Conservation (phyloP, 2,113 vertebrate genomes). For the Spermophilus dauricus region DNA sequence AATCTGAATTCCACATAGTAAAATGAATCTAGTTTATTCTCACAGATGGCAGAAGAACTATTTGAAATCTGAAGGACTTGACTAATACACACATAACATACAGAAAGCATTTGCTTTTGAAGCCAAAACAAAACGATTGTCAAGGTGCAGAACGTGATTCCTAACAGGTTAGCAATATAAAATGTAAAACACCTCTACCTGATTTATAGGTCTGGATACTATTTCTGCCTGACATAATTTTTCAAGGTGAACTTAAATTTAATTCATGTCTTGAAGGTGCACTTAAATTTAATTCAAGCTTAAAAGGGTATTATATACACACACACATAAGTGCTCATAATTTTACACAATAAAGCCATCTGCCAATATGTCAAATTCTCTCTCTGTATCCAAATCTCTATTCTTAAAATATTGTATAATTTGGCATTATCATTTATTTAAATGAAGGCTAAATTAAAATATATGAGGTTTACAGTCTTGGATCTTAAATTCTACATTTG, state of each 20-base stretch:
- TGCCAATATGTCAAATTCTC: neutral
- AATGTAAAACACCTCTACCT: neutral
- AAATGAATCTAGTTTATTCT: neutral
- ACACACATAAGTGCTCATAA: neutral
- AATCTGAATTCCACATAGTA: neutral
- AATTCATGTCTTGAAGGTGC: neutral
- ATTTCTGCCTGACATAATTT: neutral
- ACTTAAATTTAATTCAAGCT: neutral
- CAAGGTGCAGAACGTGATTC: neutral
- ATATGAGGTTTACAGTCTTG: neutral
- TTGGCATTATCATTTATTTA: constrained; percentile 13
- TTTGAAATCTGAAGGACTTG: neutral
- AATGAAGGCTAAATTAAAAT: neutral
- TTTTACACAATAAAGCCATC: neutral
- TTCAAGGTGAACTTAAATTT: neutral
- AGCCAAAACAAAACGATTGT: neutral
- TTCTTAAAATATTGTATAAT: neutral
- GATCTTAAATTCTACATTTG: neutral
- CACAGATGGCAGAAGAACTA: neutral
- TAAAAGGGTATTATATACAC: neutral
- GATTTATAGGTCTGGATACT: neutral
- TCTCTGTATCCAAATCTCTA: neutral
- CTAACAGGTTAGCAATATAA: neutral
- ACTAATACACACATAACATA: neutral
- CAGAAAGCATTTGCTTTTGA: neutral